phyloP scores from a whole-genome alignment of 2,113 vertebrate species.

The Serilophus lunatus region DNA sequence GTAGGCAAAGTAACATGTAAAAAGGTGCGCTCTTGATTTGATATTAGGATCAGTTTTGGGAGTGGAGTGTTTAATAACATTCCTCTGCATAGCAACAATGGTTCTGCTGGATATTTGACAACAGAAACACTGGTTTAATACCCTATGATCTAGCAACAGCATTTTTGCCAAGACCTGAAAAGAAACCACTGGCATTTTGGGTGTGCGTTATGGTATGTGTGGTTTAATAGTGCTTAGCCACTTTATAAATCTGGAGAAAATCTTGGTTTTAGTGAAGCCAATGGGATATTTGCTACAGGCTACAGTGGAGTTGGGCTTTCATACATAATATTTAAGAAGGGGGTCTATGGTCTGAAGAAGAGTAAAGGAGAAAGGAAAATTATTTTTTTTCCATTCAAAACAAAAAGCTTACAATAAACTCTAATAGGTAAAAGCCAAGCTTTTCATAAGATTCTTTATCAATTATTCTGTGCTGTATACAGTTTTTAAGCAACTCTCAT shows the following conservation, averaged over 20 bases:
- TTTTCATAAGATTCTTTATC: not conserved
- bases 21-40: not conserved
- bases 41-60: not conserved
- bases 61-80: not conserved
- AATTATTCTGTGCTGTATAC: not conserved
- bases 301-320: not conserved
- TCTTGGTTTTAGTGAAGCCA: not conserved
- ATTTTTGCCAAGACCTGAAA: not conserved
- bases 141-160: not conserved
- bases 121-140: not conserved
- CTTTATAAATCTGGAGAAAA: not conserved
- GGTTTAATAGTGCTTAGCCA: not conserved
- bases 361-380: not conserved
- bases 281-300: not conserved
- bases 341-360: not conserved
- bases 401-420: not conserved
- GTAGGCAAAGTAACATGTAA: not conserved
- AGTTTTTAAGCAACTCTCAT: not conserved
- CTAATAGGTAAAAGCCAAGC: not conserved
- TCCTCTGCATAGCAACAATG: not conserved
- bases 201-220: not conserved
- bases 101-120: not conserved
- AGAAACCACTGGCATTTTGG: conserved; percentile 32
- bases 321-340: not conserved
- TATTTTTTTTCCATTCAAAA: not conserved